These are phyloP conservation scores for Amphipyra berbera DNA, from an alignment of 2,888 invertebrate genomes.

Conservation along the genomic window DNA sequence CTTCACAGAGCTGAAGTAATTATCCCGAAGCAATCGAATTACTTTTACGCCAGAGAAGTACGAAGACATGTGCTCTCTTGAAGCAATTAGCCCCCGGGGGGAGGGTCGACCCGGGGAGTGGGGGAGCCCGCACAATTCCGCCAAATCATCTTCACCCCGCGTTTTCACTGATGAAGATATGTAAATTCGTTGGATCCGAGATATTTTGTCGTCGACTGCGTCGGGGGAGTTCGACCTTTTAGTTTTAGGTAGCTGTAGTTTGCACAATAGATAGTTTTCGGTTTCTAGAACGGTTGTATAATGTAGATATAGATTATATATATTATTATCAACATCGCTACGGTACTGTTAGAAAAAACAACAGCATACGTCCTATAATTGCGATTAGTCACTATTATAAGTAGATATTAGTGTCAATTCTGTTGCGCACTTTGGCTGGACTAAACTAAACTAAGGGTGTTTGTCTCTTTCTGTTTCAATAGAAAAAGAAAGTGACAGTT, in stretches of 20 bases:
- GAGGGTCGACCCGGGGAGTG: slow-evolving; percentile 51
- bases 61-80: slow-evolving; percentile 83
- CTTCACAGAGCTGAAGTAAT: slow-evolving; percentile 64
- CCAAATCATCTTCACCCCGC: slow-evolving; percentile 86
- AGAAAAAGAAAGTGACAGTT: no score
- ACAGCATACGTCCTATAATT: no score
- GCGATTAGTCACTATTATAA: no score
- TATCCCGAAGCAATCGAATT: slow-evolving; percentile 85
- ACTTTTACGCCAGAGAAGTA: slow-evolving; percentile 81
- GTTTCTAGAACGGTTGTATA: slow-evolving; percentile 16
- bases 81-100: slow-evolving; percentile 72
- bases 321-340: no score
- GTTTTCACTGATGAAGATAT: slow-evolving; percentile 86
- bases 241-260: slow-evolving; percentile 37
- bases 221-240: slow-evolving; percentile 61
- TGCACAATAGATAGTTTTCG: slow-evolving; percentile 28
- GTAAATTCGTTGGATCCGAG: slow-evolving; percentile 77
- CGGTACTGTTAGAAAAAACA: no score
- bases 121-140: slow-evolving; percentile 73
- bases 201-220: slow-evolving; percentile 67
- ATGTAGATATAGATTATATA: neutral
- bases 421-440: no score
- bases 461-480: no score
- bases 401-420: no score
- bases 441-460: no score